These are phyloP conservation scores for Ecdyonurus torrentis DNA, from an alignment of 2,888 invertebrate genomes.

Conservation along the genomic window DNA sequence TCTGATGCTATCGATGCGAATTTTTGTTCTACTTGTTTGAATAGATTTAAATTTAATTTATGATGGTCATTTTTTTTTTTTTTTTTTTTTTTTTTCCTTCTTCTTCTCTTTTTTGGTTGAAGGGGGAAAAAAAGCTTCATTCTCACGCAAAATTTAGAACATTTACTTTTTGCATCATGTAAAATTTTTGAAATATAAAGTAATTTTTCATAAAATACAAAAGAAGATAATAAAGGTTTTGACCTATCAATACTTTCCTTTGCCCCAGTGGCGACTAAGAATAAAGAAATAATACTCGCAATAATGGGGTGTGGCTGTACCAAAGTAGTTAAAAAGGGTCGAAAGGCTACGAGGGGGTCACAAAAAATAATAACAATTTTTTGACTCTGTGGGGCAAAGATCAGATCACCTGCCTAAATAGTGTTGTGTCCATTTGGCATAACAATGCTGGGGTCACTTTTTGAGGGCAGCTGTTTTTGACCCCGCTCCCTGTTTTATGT, in stretches of 20 bases:
- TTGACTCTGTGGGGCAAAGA: background rate
- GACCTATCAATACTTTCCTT: background rate
- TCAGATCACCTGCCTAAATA: constrained; percentile 4
- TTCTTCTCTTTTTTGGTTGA: too few species aligned
- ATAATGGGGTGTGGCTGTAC: background rate
- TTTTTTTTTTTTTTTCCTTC: too few species aligned
- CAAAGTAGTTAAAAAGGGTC: background rate
- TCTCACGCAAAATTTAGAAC: background rate
- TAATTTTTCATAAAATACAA: background rate
- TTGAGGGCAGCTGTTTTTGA: background rate
- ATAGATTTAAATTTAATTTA: too few species aligned
- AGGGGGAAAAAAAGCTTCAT: too few species aligned
- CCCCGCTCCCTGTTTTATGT: background rate
- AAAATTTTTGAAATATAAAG: background rate
- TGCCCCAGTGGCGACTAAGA: background rate
- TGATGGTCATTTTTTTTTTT: too few species aligned
- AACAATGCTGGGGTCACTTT: background rate
- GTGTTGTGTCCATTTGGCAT: background rate
- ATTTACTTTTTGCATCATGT: background rate
- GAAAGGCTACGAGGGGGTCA: background rate
- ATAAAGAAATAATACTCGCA: background rate
- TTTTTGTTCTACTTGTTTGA: too few species aligned
- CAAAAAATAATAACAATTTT: constrained; percentile 2
- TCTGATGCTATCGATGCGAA: too few species aligned
- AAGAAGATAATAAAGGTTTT: background rate